Percentiles rank a stretch among this genome's conserved stretches.
Conservation (phyloP, 1,140 invertebrate genomes). For the Achroia grisella region DNA sequence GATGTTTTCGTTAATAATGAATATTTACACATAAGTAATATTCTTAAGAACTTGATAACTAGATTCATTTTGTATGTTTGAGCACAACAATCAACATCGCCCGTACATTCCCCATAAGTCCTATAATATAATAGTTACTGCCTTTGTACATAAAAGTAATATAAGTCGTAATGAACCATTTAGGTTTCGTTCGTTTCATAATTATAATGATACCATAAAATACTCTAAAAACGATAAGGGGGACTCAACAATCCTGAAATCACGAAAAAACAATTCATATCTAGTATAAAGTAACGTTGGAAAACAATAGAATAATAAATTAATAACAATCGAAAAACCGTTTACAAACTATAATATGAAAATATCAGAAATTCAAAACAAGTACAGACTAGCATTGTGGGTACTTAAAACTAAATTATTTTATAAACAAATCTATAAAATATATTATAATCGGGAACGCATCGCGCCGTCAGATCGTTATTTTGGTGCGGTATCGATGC, state of each 20-base stretch:
- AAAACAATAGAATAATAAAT: constrained; percentile 9
- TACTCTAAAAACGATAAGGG: constrained; percentile 18
- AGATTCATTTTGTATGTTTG: constrained; percentile 41
- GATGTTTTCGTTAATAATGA: constrained; percentile 20
- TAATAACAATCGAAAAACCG: constrained; percentile 7
- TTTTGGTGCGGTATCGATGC: constrained; percentile 33
- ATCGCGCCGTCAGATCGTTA: constrained; percentile 20
- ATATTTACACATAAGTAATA: constrained; percentile 31
- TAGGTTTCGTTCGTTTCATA: constrained; percentile 29
- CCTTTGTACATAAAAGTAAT: constrained; percentile 13
- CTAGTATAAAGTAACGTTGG: constrained; percentile 9
- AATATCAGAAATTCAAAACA: constrained; percentile 6
- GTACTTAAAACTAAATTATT: constrained; percentile 9
- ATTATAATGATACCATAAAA: constrained; percentile 39
- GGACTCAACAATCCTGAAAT: constrained; percentile 29
- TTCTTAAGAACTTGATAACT: constrained; percentile 24
- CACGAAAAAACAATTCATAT: constrained; percentile 13
- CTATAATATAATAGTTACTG: constrained; percentile 22
- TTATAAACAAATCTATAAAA: constrained; percentile 3
- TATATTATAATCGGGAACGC: constrained; percentile 27
- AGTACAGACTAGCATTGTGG: constrained; percentile 8
- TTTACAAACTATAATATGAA: constrained; percentile 1
- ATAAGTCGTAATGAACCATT: constrained; percentile 9
- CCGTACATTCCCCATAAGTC: constrained; percentile 28
- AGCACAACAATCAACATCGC: constrained; percentile 28